Evolutionary conservation across 2,888 invertebrate genomes (phyloP).

Genomic region (Trachelus iudaicus): DNA sequence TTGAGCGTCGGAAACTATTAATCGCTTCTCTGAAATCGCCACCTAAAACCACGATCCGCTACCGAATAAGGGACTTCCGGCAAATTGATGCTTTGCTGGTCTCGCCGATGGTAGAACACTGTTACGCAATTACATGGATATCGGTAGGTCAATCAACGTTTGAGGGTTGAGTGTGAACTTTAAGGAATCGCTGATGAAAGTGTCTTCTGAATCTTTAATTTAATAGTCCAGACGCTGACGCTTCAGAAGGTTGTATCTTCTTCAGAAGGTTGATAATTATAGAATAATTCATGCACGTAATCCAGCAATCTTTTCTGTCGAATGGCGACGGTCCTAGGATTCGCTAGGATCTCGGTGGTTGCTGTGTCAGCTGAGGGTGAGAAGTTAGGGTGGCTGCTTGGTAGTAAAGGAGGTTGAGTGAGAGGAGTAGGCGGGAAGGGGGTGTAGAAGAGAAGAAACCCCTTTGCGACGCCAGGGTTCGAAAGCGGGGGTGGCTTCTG

Average conservation of each 20-base stretch:
- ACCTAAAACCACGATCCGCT: background rate
- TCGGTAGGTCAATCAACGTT: background rate
- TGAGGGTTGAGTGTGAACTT: too few relatives aligned
- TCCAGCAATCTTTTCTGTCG: constrained; percentile 50
- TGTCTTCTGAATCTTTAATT: background rate
- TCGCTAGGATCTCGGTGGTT: background rate
- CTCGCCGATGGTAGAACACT: background rate
- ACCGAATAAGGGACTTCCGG: background rate
- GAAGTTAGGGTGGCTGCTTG: constrained; percentile 13
- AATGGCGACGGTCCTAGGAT: constrained; percentile 44
- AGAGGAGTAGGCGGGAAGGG: constrained; percentile 28
- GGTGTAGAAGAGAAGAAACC: constrained; percentile 36
- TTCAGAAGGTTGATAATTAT: background rate
- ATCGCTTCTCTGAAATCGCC: background rate
- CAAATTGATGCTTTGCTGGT: background rate
- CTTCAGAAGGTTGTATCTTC: background rate
- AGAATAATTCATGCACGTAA: constrained; percentile 41
- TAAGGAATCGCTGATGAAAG: background rate
- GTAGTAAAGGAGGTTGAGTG: constrained; percentile 32
- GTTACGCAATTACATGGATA: background rate
- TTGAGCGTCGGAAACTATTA: background rate
- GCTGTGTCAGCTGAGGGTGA: constrained; percentile 20
- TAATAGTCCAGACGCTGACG: background rate
- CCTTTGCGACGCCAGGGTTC: constrained; percentile 9
- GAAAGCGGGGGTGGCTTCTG: constrained; percentile 21